Percentiles rank a stretch among this genome's conserved stretches.
These are phyloP conservation scores for Eudorcas thomsonii DNA, from an alignment of 2,113 vertebrate species.

Conservation along the genomic window DNA sequence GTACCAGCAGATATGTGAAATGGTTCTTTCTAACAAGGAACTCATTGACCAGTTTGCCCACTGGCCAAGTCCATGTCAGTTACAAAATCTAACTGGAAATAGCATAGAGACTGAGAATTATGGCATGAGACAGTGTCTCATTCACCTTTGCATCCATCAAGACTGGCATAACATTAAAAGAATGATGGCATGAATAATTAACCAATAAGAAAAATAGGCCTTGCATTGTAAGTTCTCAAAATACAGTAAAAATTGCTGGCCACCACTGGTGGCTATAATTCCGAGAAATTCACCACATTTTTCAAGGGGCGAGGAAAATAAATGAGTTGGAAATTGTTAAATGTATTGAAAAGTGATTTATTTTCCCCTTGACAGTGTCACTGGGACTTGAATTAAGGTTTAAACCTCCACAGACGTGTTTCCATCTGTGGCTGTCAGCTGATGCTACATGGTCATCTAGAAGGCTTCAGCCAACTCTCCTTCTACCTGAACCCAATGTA, in stretches of 20 bases:
- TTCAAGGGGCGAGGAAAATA: conserved; percentile 53
- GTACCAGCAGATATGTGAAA: background rate
- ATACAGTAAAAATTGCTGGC: background rate
- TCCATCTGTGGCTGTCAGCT: conserved; percentile 56
- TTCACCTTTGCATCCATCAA: background rate
- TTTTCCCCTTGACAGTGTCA: conserved; percentile 59
- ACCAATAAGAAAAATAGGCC: background rate
- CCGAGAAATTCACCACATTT: conserved; percentile 37
- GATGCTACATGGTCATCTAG: background rate
- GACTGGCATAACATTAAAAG: background rate
- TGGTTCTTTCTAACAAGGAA: background rate
- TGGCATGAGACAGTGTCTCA: background rate
- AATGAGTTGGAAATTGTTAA: conserved; percentile 69
- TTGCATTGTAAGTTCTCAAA: conserved; percentile 36
- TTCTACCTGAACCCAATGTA: conserved; percentile 41
- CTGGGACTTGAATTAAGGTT: conserved; percentile 59
- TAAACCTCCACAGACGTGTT: conserved; percentile 55
- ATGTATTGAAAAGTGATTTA: conserved; percentile 71
- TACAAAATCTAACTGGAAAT: background rate
- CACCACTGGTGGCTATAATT: background rate
- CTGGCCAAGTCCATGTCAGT: background rate
- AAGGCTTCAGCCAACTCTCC: conserved; percentile 31
- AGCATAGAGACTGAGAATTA: background rate
- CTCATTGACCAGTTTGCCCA: conserved; percentile 4
- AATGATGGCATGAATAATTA: conserved; percentile 32